These are phyloP conservation scores for Scolopax bukidnonensis DNA, from an alignment of 2,797 vertebrate species.

Conservation along the genomic window DNA sequence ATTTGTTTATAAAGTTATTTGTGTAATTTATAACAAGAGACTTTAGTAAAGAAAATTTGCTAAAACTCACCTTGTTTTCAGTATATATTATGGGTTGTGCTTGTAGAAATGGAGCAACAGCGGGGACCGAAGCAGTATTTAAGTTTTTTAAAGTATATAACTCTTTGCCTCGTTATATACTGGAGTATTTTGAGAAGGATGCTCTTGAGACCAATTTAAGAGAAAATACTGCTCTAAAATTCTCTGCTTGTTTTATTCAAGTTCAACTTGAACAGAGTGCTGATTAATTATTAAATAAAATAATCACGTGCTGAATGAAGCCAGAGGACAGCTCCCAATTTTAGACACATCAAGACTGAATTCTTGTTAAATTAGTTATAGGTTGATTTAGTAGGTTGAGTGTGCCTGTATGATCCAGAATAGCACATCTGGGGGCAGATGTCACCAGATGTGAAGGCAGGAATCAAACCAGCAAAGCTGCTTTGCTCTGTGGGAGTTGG, in stretches of 20 bases:
- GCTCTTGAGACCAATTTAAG: not conserved
- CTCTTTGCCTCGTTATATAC: not conserved
- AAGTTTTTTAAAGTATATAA: too few species aligned
- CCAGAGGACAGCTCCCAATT: not conserved
- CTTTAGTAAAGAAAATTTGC: slow-evolving; percentile 82
- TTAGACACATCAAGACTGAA: not conserved
- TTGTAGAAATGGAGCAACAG: not conserved
- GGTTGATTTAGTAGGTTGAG: not conserved
- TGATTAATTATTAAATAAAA: not conserved
- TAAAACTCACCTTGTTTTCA: slow-evolving; percentile 75
- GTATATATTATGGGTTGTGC: slow-evolving; percentile 49
- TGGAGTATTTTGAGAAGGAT: not conserved
- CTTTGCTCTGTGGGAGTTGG: not conserved
- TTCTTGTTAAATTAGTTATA: not conserved
- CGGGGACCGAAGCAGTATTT: not conserved
- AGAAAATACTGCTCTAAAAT: not conserved
- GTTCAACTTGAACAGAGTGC: not conserved
- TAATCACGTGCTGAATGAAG: not conserved
- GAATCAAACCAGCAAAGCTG: not conserved
- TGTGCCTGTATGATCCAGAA: not conserved
- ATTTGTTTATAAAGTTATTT: slow-evolving; percentile 82
- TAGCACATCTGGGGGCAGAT: too few species aligned
- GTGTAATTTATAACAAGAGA: slow-evolving; percentile 84
- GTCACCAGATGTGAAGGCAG: not conserved
- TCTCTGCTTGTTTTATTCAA: not conserved